Conservation (phyloP, 2,888 invertebrate genomes). For the Dorcus hopei region DNA sequence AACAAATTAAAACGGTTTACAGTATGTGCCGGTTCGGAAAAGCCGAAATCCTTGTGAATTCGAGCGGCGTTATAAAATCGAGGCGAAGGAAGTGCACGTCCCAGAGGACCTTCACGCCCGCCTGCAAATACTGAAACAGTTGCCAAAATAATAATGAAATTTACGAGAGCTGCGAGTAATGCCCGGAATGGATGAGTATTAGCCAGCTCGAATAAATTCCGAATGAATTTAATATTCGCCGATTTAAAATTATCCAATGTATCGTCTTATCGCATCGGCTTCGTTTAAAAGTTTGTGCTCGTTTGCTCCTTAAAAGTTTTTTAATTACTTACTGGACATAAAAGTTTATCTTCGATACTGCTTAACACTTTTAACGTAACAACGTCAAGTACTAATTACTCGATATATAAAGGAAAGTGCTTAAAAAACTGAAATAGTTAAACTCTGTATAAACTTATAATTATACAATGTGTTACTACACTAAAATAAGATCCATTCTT, state of each 20-base stretch:
- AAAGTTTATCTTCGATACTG: too few species aligned
- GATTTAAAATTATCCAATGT: background rate
- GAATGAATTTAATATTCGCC: conserved; percentile 22
- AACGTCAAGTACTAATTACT: too few species aligned
- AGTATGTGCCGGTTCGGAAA: conserved; percentile 1
- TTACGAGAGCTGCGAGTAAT: conserved; percentile 22
- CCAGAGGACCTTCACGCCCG: conserved; percentile 4
- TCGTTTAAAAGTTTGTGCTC: too few species aligned
- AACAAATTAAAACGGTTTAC: background rate
- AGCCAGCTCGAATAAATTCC: conserved; percentile 25
- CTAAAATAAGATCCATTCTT: too few species aligned
- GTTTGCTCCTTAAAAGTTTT: too few species aligned
- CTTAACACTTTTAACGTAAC: too few species aligned
- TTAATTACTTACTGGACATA: too few species aligned
- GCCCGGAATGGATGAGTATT: conserved; percentile 26
- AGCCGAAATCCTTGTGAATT: conserved; percentile 14
- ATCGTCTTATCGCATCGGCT: too few species aligned
- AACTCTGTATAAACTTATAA: too few species aligned
- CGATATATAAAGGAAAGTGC: too few species aligned
- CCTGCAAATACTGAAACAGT: conserved; percentile 16
- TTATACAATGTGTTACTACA: too few species aligned
- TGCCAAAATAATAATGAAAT: conserved; percentile 33
- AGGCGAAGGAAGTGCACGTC: conserved; percentile 7
- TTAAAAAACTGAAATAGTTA: too few species aligned
- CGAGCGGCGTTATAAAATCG: conserved; percentile 1